Conservation (phyloP, 2,113 vertebrate species). For the Dascyllus trimaculatus region DNA sequence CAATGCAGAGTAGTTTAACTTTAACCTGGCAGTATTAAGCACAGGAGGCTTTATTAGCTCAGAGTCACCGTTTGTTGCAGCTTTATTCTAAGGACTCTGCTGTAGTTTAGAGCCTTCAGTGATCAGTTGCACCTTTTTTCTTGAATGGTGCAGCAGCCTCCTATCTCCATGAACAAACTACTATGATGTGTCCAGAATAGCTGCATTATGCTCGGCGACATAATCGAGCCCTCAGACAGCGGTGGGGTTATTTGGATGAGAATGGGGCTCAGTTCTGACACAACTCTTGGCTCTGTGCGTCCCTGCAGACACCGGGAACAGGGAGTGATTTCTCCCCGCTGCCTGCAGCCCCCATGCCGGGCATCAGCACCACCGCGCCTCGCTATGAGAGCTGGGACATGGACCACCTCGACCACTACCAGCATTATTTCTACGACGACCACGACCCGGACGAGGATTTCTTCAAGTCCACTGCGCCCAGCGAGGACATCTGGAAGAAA, state of each 20-base stretch:
- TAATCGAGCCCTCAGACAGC: neutral
- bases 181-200: neutral
- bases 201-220: constrained; percentile 15
- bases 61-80: neutral
- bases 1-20: constrained; percentile 21
- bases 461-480: constrained; percentile 94
- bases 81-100: neutral
- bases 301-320: constrained; percentile 71
- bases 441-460: constrained; percentile 92
- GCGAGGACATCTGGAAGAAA: constrained; percentile 99
- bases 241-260: constrained; percentile 20
- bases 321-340: constrained; percentile 61
- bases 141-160: neutral
- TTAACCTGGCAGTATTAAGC: constrained; percentile 18
- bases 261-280: constrained; percentile 24
- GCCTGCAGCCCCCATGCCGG: constrained; percentile 77
- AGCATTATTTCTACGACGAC: constrained; percentile 96
- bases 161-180: neutral
- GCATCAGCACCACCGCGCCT: constrained; percentile 75
- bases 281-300: constrained; percentile 32
- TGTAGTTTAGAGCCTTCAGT: too few relatives aligned
- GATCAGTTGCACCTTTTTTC: neutral
- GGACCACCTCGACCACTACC: constrained; percentile 91
- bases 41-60: neutral
- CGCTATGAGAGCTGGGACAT: constrained; percentile 87